Evolutionary conservation across 2,888 invertebrate species (phyloP).

Genomic region (Latrodectus hesperus): DNA sequence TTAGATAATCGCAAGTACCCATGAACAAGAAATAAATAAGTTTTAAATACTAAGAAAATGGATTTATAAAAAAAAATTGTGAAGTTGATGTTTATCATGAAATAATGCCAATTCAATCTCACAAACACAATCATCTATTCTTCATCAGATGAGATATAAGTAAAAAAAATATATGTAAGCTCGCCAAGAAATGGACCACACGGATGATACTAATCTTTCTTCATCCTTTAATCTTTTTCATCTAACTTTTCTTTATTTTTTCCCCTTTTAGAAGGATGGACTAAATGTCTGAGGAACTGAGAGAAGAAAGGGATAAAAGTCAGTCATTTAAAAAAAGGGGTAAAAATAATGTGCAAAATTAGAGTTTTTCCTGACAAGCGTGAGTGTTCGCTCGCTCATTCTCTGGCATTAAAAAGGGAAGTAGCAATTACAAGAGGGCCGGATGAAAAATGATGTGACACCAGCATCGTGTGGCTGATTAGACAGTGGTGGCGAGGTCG

Average conservation of each 20-base stretch:
- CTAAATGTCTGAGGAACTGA: background rate
- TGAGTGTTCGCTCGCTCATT: slow-evolving; percentile 25
- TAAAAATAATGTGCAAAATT: background rate
- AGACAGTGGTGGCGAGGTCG: slow-evolving; percentile 40
- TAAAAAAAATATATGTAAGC: background rate
- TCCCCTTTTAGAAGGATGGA: background rate
- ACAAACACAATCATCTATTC: no score
- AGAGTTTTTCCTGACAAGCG: background rate
- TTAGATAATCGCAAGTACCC: no score
- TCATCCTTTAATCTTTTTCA: slow-evolving; percentile 33
- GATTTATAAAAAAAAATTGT: no score
- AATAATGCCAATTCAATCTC: no score
- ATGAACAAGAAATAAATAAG: no score
- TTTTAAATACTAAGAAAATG: no score
- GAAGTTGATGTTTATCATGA: no score
- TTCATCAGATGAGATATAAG: no score
- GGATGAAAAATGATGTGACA: slow-evolving; percentile 67
- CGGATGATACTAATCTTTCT: slow-evolving; percentile 23
- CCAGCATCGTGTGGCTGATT: slow-evolving; percentile 59
- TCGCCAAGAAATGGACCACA: slow-evolving; percentile 35
- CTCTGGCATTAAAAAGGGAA: slow-evolving; percentile 54
- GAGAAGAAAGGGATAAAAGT: slow-evolving; percentile 8
- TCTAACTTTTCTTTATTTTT: background rate
- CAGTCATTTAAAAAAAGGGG: slow-evolving; percentile 8
- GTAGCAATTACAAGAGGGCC: slow-evolving; percentile 60